A percentile compares a stretch with the other conserved stretches of the same genome.
Evolutionary conservation across 2,888 invertebrate genomes (phyloP).

Genomic region (Tinea semifulvella): DNA sequence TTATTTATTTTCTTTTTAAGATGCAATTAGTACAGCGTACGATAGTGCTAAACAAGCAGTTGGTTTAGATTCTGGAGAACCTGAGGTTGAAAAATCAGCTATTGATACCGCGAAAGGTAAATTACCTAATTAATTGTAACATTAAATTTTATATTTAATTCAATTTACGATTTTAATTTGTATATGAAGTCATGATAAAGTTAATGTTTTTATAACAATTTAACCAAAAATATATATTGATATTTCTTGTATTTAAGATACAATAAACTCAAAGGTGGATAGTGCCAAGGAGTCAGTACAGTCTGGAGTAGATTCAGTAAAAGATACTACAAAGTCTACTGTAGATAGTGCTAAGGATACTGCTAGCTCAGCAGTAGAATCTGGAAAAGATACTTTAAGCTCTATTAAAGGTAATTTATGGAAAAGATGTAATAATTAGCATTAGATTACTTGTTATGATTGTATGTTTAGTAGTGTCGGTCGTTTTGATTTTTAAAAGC

Average conservation of each 20-base stretch:
- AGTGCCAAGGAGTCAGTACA: slow-evolving; percentile 27
- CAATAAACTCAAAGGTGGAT: slow-evolving; percentile 29
- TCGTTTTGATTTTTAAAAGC: no score
- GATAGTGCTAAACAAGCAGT: slow-evolving; percentile 7
- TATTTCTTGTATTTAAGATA: slow-evolving; percentile 1
- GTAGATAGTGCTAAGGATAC: slow-evolving; percentile 12
- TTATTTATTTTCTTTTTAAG: background rate
- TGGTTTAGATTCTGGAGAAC: background rate
- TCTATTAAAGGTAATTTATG: slow-evolving; percentile 11
- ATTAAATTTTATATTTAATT: no score
- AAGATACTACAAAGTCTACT: background rate
- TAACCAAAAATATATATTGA: no score
- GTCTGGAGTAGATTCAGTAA: slow-evolving; percentile 31
- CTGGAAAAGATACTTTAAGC: slow-evolving; percentile 4
- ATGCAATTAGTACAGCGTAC: background rate
- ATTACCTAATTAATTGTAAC: no score
- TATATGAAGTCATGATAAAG: no score
- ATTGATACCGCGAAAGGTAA: slow-evolving; percentile 38
- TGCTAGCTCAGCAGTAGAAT: slow-evolving; percentile 3
- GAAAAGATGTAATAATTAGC: no score
- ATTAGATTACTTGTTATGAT: no score
- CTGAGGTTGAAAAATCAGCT: slow-evolving; percentile 34
- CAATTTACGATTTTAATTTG: no score
- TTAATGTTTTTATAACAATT: no score
- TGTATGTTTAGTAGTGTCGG: no score